A percentile compares a stretch with the other conserved stretches of the same genome.
Evolutionary conservation across 2,888 invertebrate species (phyloP).

Genomic region (Vannuccia rotundouncinata): DNA sequence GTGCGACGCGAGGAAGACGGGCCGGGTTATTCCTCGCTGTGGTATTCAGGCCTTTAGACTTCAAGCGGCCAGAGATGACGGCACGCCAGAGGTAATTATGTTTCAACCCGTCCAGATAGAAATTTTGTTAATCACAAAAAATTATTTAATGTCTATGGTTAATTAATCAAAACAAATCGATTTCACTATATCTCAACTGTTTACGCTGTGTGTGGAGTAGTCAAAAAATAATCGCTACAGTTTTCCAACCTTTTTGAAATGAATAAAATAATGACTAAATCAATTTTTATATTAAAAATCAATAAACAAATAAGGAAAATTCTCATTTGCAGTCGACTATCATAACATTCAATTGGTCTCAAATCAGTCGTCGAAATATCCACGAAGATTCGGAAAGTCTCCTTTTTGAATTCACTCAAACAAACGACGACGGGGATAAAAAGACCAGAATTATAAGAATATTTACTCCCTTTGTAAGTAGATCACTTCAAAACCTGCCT

Average conservation of each 20-base stretch:
- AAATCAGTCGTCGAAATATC: conserved; percentile 74
- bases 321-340: conserved; percentile 71
- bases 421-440: conserved; percentile 62
- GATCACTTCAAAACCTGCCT: no score
- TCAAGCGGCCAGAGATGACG: conserved; percentile 76
- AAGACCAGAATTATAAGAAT: conserved; percentile 77
- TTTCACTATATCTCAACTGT: no score
- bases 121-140: no score
- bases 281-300: no score
- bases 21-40: conserved; percentile 72
- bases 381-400: conserved; percentile 88
- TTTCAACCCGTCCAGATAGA: no score
- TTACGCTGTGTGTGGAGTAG: no score
- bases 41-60: conserved; percentile 66
- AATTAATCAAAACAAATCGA: no score
- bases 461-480: conserved; percentile 77
- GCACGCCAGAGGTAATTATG: conserved; percentile 63
- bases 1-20: conserved; percentile 77
- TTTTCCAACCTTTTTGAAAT: no score
- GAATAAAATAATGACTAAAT: no score
- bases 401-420: conserved; percentile 74
- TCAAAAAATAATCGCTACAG: no score
- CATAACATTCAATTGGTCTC: conserved; percentile 75
- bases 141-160: no score
- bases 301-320: no score